phyloP scores from a whole-genome alignment of 2,113 vertebrate genomes.

The Dasyornis broadbenti region DNA sequence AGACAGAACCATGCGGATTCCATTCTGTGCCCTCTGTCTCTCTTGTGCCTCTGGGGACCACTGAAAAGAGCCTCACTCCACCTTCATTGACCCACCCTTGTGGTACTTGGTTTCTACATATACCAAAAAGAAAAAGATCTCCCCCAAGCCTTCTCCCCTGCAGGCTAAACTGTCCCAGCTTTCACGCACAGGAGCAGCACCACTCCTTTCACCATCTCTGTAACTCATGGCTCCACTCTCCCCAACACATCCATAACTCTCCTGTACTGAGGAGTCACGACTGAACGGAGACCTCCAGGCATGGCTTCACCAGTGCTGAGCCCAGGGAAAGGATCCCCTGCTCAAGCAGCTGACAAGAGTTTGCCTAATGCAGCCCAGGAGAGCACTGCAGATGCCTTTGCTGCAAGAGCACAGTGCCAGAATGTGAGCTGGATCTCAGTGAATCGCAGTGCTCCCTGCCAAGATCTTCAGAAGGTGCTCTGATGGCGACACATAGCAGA shows the following conservation, averaged over 20 bases:
- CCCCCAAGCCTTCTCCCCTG: neutral
- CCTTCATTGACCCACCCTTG: neutral
- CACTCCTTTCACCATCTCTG: neutral
- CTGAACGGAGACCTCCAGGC: neutral
- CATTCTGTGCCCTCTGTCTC: neutral
- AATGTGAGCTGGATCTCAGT: neutral
- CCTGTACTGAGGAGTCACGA: neutral
- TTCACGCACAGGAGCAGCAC: neutral
- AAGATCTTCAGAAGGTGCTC: neutral
- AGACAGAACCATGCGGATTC: neutral
- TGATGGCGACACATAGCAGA: neutral
- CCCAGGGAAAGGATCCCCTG: neutral
- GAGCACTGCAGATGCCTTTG: neutral
- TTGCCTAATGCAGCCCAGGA: neutral
- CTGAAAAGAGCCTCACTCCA: neutral
- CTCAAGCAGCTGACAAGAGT: neutral
- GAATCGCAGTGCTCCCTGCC: neutral
- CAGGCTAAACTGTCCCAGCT: neutral
- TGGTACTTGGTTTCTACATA: neutral
- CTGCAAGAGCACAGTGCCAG: neutral
- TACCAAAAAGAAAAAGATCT: neutral
- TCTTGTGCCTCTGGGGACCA: neutral
- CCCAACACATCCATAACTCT: neutral
- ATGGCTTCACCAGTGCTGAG: neutral
- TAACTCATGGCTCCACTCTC: neutral